Base-by-base conservation (phyloP, 1,140 invertebrate species). In the Argopecten irradians region DNA sequence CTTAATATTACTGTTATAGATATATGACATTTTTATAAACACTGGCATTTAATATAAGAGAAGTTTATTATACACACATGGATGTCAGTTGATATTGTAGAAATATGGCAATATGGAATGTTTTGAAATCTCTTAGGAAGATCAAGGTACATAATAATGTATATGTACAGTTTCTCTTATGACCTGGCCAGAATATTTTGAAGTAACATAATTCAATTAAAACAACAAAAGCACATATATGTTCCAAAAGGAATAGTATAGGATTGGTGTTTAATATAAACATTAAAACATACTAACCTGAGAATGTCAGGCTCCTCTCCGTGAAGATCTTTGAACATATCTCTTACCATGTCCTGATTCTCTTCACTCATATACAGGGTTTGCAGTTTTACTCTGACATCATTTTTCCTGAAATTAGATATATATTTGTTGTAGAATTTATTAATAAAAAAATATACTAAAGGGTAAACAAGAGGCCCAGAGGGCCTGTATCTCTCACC, bases 321-420 rank as follows among this genome's bases (percentile, higher is more conserved):
- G 90, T 93, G 93, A 8, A 95, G 84, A 86, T 93, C 92, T 86
- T 87, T 88, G 28, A 95, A 88, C 91, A 94, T 93, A 33, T 93
- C 93, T 87, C 90, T 89, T 1, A 95, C 93, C 92, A 95, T 92
- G 22, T 94, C 93, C 85, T 95, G 94, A 86, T 94, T 95, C 85
- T 94, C 94, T 85, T 84, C 35, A 46, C 91, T 94, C 94, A 95
- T 95, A 83, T 93, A 89, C 35, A 94, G 55, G 55, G 91, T 92
- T 86, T 95, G 94, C 93, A 95, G 93, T 46, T 91, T 91, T 34
- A 94, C 93, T 35, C 86, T 89, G 16, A 93, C 90, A 34, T 91
- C 87, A 19, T 82, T 28, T 13, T 5, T 5, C 22, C 84, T 85
- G 19, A 71, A 71, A 71, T 5, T 87, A 19, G 11, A 19, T 19